A percentile compares a stretch with the other conserved stretches of the same genome.
phyloP scores from a whole-genome alignment of 2,113 vertebrate species.

The Dicrurus megarhynchus region DNA sequence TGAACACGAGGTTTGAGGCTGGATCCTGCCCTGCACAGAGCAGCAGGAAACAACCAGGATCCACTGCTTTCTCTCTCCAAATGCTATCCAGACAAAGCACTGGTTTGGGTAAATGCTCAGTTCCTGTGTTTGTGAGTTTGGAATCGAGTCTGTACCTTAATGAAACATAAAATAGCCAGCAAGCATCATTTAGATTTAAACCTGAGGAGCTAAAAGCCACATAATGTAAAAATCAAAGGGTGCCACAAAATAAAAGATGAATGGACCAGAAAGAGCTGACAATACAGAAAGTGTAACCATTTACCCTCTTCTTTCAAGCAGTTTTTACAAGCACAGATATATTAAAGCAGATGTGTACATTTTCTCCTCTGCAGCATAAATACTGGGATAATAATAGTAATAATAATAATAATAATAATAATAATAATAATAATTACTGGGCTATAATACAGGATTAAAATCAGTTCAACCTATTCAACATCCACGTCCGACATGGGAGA shows the following conservation, averaged over 20 bases:
- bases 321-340: neutral
- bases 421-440: neutral
- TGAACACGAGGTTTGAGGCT: neutral
- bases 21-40: neutral
- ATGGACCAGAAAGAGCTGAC: neutral
- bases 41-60: neutral
- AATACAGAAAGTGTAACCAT: neutral
- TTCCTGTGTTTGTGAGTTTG: neutral
- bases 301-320: neutral
- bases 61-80: neutral
- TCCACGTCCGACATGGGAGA: neutral
- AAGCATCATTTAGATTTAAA: neutral
- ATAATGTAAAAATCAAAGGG: neutral
- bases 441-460: neutral
- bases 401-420: neutral
- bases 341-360: neutral
- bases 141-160: rapidly evolving
- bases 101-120: neutral
- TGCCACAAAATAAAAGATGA: neutral
- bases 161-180: neutral
- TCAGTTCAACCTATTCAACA: slow-evolving; percentile 31
- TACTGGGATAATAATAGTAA: neutral
- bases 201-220: neutral
- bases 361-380: neutral
- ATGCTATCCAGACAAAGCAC: neutral